Percentiles rank a stretch among this genome's conserved stretches.
Conservation (phyloP, 2,113 vertebrate genomes). For the Pseudopipra pipra region DNA sequence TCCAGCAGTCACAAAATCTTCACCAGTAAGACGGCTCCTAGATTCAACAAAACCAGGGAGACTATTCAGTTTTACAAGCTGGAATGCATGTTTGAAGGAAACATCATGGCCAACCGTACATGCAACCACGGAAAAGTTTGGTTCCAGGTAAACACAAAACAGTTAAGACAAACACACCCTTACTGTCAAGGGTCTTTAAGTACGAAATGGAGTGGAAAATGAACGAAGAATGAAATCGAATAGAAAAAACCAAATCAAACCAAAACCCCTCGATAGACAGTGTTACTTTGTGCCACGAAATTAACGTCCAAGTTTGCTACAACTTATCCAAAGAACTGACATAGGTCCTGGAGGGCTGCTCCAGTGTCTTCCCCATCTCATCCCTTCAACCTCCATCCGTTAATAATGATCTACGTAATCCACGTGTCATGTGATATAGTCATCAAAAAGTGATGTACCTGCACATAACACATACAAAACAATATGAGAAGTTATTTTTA, state of each 20-base stretch:
- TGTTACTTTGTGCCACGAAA: not conserved
- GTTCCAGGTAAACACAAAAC: not conserved
- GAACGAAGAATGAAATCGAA: not conserved
- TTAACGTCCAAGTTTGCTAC: not conserved
- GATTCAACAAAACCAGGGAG: not conserved
- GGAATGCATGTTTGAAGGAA: not conserved
- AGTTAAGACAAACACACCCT: not conserved
- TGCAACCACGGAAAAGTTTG: not conserved
- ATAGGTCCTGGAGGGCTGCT: constrained; percentile 5
- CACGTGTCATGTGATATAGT: constrained; percentile 70
- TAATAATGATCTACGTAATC: constrained; percentile 46
- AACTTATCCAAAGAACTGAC: not conserved
- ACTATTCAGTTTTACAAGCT: not conserved
- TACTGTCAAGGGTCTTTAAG: not conserved
- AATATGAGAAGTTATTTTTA: constrained; percentile 72
- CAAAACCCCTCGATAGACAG: not conserved
- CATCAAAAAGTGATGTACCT: constrained; percentile 71
- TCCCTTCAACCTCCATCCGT: not conserved
- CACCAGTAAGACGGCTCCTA: not conserved
- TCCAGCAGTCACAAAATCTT: not conserved
- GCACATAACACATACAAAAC: constrained; percentile 71
- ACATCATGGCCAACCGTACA: accelerated
- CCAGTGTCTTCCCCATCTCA: not conserved
- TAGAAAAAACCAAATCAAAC: accelerated
- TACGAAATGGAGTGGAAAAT: not conserved